Evolutionary conservation across 2,113 vertebrate species (phyloP).

Genomic region (Scalopus aquaticus): DNA sequence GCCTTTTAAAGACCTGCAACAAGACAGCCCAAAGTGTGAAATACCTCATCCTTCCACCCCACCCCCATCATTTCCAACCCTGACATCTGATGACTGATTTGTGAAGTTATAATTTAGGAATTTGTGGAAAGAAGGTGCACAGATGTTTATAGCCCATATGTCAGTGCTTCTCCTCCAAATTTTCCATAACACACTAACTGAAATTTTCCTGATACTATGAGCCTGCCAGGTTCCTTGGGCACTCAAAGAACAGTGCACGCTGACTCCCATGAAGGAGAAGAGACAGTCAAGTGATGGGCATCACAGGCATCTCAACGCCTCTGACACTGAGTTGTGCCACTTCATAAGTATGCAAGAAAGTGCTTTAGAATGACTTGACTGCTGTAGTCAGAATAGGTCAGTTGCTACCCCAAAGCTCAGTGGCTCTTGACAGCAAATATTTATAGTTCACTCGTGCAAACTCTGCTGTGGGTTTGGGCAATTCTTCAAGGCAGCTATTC

Average conservation of each 20-base stretch:
- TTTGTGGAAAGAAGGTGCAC: neutral
- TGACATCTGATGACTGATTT: neutral
- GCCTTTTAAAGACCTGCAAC: neutral
- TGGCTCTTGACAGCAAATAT: neutral
- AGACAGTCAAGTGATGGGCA: neutral
- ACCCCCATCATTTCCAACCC: neutral
- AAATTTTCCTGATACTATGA: neutral
- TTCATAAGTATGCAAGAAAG: neutral
- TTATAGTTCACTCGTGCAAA: neutral
- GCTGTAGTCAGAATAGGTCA: neutral
- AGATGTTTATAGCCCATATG: neutral
- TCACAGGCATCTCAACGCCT: neutral
- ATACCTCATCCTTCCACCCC: neutral
- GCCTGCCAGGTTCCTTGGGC: neutral
- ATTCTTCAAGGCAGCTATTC: neutral
- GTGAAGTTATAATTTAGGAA: slow-evolving; percentile 9
- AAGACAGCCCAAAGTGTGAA: neutral
- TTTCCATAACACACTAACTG: neutral
- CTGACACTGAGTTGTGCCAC: neutral
- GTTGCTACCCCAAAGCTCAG: neutral
- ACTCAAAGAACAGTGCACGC: neutral
- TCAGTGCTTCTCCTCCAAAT: neutral
- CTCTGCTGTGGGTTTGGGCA: neutral
- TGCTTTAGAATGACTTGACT: neutral
- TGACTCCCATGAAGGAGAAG: neutral